phyloP scores from a whole-genome alignment of 2,888 invertebrate species.

The Watsonalla binaria region DNA sequence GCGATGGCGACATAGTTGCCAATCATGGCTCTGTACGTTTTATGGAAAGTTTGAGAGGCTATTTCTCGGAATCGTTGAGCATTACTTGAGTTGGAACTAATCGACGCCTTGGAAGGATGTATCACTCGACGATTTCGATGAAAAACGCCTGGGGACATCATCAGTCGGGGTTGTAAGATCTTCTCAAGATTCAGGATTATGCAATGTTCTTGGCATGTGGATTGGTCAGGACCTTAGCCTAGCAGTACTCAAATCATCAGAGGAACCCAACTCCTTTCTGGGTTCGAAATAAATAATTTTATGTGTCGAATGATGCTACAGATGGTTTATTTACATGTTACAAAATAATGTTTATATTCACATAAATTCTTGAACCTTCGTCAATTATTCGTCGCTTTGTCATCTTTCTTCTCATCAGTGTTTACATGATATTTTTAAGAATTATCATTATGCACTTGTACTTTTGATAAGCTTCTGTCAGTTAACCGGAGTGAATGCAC shows the following conservation, averaged over 20 bases:
- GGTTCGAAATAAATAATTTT: background rate
- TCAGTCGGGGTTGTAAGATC: conserved; percentile 2
- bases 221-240: background rate
- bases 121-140: background rate
- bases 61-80: conserved; percentile 1
- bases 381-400: conserved; percentile 7
- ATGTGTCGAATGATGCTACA: background rate
- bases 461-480: background rate
- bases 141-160: conserved; percentile 3
- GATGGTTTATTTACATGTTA: background rate
- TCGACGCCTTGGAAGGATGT: background rate
- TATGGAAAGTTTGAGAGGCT: conserved; percentile 11
- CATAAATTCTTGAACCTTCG: conserved; percentile 1
- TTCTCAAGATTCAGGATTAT: background rate
- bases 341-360: background rate
- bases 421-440: conserved; percentile 6
- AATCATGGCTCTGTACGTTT: conserved; percentile 23
- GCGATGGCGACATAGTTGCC: conserved; percentile 35
- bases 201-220: background rate
- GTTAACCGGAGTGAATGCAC: background rate
- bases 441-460: conserved; percentile 1
- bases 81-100: background rate
- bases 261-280: background rate
- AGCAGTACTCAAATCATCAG: background rate
- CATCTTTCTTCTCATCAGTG: conserved; percentile 4